Evolutionary conservation across 2,113 vertebrate genomes (phyloP), one percentile per base, ranked within the genome.

Genomic region (Petromus typicus): DNA sequence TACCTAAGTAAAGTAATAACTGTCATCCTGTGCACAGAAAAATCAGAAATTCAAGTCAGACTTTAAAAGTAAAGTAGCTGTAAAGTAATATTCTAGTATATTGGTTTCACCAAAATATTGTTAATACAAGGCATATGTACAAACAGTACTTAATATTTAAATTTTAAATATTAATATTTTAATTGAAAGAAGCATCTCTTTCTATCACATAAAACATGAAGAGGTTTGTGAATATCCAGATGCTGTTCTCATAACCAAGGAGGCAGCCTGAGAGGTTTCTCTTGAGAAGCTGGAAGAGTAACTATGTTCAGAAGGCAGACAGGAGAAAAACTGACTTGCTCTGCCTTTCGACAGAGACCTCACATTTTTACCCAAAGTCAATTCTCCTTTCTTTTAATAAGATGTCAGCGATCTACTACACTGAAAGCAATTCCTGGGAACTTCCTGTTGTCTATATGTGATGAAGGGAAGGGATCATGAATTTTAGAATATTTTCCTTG

Each of bases 1-100:
- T 54, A 54, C 2, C 54, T 23, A 56, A 69, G 18, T 8, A 80
- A 67, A 43, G 78, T 69, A 85, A 82, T 1, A 64, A 25, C 45
- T 90, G 2, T 25, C 22, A 54, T 63, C 0, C 2, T 30, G 64
- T 25, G 40, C 48, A 81, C 81, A 82, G 32, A 92, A 91, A 76
- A 94, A 56, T 61, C n/a, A 87, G 32, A 69, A 75, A 89, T 66
- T 79, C 30, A 86, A 85, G 89, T n/a, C n/a, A 40, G 91, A 43
- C 34, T 94, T 94, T 64, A 88, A 64, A 93, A 92, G 81, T 75
- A 83, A 66, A 76, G 7, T 45, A 56, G 25, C 71, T 61, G 22
- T 34, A 66, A 89, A 86, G 7, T 20, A 85, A 85, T 12, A 56
- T 85, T 85, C 56, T 82, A 71, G 0, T 9, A 66, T 17, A 73